Base-by-base conservation (phyloP, 1,140 invertebrate species). In the Eulimnadia texana region DNA sequence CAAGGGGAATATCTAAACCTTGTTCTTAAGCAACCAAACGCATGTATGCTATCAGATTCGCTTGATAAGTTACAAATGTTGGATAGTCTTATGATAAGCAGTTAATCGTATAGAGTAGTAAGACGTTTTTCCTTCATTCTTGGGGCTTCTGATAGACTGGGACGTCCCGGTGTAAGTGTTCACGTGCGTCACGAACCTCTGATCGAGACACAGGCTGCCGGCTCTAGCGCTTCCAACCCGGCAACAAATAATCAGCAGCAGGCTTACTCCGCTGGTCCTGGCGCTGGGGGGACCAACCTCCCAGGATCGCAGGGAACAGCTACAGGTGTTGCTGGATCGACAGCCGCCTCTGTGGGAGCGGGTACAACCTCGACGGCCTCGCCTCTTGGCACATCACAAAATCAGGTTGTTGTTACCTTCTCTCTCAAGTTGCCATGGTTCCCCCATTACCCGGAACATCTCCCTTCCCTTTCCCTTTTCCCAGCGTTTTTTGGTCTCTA, bases 141-240 rank as follows among this genome's bases (percentile, higher is more conserved):
- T 60, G 20, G 50, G 28, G 16, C 54, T 67, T 50, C 50, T 20
- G 57, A 27, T 63, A 96, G 92, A 78, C 80, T 97, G 68, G 93
- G 93, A 52, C 80, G 89, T 63, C 90, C 94, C 0, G 94, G 94
- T 22, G 95, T 98, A 50, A 95, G 98, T 74, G 84, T 87, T 23
- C 87, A 93, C 74, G 84, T 92, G 47, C 84, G 85, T 65, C 95
- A 98, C 76, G 70, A 55, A 27, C 53, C 62, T 24, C 27, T 72
- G 71, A 19, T 71, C 68, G 50, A 70, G 66, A 24, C 71, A n/a
- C 16, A n/a, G 22, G 33, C 51, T 19, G 55, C 49, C 27, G 55
- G 50, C 33, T 28, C 47, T 29, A 51, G 60, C 19, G 23, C 62
- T 47, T 49, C 42, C 9, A 29, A 53, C 51, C 51, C 23, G 60